These are phyloP conservation scores for Athetis lepigone DNA, from an alignment of 2,888 invertebrate genomes.

Conservation along the genomic window DNA sequence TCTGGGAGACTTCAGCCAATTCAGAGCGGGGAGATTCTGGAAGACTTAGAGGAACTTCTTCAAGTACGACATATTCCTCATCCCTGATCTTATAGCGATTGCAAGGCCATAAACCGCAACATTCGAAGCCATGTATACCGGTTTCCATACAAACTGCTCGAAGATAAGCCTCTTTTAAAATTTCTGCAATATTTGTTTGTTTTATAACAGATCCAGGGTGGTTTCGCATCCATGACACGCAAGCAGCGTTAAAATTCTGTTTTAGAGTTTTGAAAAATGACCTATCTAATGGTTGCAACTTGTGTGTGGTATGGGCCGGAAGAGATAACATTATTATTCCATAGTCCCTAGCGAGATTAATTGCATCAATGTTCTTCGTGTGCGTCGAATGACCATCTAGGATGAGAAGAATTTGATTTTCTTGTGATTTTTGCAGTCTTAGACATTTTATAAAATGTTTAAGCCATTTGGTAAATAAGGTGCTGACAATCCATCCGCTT, in stretches of 20 bases:
- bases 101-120: slow-evolving; percentile 31
- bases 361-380: slow-evolving; percentile 51
- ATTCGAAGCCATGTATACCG: slow-evolving; percentile 25
- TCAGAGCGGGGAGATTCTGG: slow-evolving; percentile 14
- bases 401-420: slow-evolving; percentile 43
- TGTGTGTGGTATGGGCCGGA: slow-evolving; percentile 48
- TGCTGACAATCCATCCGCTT: slow-evolving; percentile 56
- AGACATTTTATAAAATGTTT: slow-evolving; percentile 57
- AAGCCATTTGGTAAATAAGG: slow-evolving; percentile 55
- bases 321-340: slow-evolving; percentile 47
- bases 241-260: slow-evolving; percentile 28
- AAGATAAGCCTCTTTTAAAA: slow-evolving; percentile 31
- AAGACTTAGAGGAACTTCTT: slow-evolving; percentile 22
- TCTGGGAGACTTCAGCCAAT: slow-evolving; percentile 9
- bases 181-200: slow-evolving; percentile 35
- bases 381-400: slow-evolving; percentile 53
- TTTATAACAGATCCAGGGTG: slow-evolving; percentile 43
- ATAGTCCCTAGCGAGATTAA: slow-evolving; percentile 40
- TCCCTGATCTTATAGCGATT: slow-evolving; percentile 33
- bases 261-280: slow-evolving; percentile 41
- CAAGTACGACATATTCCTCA: slow-evolving; percentile 30
- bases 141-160: slow-evolving; percentile 40
- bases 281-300: slow-evolving; percentile 36
- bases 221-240: slow-evolving; percentile 27
- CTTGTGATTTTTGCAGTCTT: slow-evolving; percentile 22